Evolutionary conservation across 2,888 invertebrate genomes (phyloP).

Genomic region (Cylindroiulus punctatus): DNA sequence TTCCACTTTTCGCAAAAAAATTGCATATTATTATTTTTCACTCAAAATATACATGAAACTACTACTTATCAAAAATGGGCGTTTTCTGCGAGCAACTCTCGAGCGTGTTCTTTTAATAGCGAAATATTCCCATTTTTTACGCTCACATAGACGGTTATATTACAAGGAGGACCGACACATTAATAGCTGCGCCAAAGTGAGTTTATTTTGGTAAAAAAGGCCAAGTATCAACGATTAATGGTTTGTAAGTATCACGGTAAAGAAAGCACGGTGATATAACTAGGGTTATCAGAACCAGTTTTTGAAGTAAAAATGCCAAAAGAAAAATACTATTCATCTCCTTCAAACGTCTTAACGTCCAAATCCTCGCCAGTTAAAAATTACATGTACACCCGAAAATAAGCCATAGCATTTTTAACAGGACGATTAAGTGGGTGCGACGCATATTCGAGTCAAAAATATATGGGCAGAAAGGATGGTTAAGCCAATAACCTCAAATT

Average conservation of each 20-base stretch:
- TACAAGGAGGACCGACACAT: slow-evolving; percentile 45
- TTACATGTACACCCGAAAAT: neutral
- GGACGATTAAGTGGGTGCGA: neutral
- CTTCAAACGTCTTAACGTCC: neutral
- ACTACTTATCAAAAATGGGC: slow-evolving; percentile 47
- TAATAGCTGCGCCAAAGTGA: slow-evolving; percentile 43
- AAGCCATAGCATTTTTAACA: neutral
- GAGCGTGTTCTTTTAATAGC: neutral
- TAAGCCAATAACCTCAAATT: slow-evolving; percentile 9
- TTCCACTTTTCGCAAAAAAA: slow-evolving; percentile 36
- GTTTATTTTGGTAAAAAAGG: slow-evolving; percentile 45
- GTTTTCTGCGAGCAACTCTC: slow-evolving; percentile 23
- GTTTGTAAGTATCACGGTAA: slow-evolving; percentile 43
- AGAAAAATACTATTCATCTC: slow-evolving; percentile 9
- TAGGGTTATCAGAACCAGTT: slow-evolving; percentile 40
- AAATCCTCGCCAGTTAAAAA: neutral
- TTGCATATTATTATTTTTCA: slow-evolving; percentile 47
- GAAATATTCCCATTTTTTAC: slow-evolving; percentile 13
- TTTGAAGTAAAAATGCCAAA: slow-evolving; percentile 34
- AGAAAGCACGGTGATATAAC: slow-evolving; percentile 45
- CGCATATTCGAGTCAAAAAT: neutral
- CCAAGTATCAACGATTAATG: slow-evolving; percentile 47
- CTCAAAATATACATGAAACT: slow-evolving; percentile 43
- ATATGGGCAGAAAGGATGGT: neutral
- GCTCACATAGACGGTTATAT: slow-evolving; percentile 25